Percentiles rank a stretch among this genome's conserved stretches.
phyloP scores from a whole-genome alignment of 2,888 invertebrate species.

The Megalurothrips usitatus region DNA sequence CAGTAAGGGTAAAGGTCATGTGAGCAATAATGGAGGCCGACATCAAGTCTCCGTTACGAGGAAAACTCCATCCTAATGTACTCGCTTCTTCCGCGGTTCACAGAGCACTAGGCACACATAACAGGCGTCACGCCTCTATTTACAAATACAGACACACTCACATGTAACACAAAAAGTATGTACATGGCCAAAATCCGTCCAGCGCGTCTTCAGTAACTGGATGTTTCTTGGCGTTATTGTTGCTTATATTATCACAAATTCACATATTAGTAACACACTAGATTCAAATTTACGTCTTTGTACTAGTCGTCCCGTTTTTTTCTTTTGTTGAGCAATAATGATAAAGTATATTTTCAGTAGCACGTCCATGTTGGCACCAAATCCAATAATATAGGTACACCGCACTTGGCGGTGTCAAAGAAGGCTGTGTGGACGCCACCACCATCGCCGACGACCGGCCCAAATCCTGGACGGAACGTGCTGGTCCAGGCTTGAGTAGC shows the following conservation, averaged over 20 bases:
- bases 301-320: too few relatives aligned
- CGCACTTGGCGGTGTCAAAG: not conserved
- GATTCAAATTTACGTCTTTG: too few relatives aligned
- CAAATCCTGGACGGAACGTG: not conserved
- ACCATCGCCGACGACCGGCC: not conserved
- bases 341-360: too few relatives aligned
- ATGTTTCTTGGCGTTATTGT: too few relatives aligned
- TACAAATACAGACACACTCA: too few relatives aligned
- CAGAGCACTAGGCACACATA: not conserved
- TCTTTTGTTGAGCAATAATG: too few relatives aligned
- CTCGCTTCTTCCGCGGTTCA: not conserved
- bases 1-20: not conserved
- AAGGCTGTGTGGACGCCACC: slow-evolving; percentile 19
- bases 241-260: too few relatives aligned
- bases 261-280: too few relatives aligned
- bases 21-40: not conserved
- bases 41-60: not conserved
- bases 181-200: not conserved
- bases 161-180: not conserved
- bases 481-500: not conserved
- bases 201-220: too few relatives aligned
- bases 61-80: not conserved
- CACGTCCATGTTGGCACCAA: not conserved
- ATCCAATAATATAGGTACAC: too few relatives aligned
- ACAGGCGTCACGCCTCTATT: not conserved